A percentile compares a stretch with the other conserved stretches of the same genome.
phyloP scores from a whole-genome alignment of 2,113 vertebrate species.

The Prochilodus magdalenae region DNA sequence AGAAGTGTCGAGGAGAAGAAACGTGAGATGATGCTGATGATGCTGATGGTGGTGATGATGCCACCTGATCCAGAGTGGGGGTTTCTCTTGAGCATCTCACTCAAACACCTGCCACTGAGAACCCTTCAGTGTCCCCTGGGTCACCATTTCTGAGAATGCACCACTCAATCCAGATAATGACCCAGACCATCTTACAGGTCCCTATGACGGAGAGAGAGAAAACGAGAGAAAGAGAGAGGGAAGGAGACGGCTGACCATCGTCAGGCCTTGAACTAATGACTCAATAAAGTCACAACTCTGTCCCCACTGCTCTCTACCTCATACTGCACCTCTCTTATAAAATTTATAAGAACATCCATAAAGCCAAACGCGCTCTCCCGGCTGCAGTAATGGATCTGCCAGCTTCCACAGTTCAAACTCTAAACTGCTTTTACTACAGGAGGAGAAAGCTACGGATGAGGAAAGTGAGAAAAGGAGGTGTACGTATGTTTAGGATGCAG shows the following conservation, averaged over 20 bases:
- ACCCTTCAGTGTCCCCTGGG: background rate
- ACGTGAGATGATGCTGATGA: background rate
- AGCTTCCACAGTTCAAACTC: background rate
- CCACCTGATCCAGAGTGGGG: background rate
- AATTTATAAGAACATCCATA: conserved; percentile 64
- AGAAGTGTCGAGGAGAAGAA: background rate
- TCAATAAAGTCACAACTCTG: conserved; percentile 54
- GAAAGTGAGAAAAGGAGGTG: conserved; percentile 6
- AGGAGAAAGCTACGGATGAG: background rate
- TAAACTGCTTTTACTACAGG: conserved; percentile 11
- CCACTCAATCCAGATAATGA: background rate
- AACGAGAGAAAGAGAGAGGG: background rate
- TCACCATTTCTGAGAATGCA: background rate
- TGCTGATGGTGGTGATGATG: conserved; percentile 4
- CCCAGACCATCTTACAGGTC: background rate
- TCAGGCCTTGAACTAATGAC: conserved; percentile 50
- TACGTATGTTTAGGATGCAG: background rate
- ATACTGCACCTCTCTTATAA: conserved; percentile 61
- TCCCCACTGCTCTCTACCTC: conserved; percentile 54
- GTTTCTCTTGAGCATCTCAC: background rate
- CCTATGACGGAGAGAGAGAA: background rate
- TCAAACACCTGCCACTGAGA: background rate
- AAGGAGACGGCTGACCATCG: background rate
- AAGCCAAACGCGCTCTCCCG: conserved; percentile 37
- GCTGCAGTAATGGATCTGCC: conserved; percentile 15